Evolutionary conservation across 2,888 invertebrate species (phyloP).

Genomic region (Tipula helvola): DNA sequence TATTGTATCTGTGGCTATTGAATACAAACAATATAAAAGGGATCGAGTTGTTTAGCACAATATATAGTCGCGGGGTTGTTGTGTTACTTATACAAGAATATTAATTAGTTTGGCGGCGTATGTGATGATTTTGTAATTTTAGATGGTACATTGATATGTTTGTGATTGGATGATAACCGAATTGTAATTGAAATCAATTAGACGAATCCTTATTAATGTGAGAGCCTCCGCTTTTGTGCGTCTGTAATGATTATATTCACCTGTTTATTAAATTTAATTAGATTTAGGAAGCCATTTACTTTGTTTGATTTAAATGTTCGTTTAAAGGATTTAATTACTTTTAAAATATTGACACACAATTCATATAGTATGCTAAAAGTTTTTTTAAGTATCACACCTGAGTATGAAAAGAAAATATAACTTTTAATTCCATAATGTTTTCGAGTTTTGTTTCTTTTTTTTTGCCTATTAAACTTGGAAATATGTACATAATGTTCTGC

Average conservation of each 20-base stretch:
- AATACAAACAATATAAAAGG: neutral
- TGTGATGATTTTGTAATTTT: conserved; percentile 4
- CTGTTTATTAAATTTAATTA: neutral
- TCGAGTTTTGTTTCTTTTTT: no score
- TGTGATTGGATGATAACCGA: neutral
- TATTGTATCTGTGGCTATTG: neutral
- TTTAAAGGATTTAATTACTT: neutral
- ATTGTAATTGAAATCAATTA: neutral
- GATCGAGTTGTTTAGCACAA: neutral
- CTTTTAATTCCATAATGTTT: no score
- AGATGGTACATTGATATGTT: neutral
- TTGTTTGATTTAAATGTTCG: neutral
- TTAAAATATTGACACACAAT: neutral
- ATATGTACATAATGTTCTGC: no score
- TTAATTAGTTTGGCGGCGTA: neutral
- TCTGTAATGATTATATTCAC: neutral
- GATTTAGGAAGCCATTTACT: neutral
- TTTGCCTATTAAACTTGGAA: no score
- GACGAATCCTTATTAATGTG: neutral
- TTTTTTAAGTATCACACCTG: no score
- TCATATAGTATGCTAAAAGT: neutral
- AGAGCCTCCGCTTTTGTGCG: neutral
- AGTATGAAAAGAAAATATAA: no score
- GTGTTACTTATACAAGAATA: neutral
- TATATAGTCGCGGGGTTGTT: neutral